These are phyloP conservation scores for Marcusenius ussheri DNA, from an alignment of 2,113 vertebrate genomes.

Conservation along the genomic window DNA sequence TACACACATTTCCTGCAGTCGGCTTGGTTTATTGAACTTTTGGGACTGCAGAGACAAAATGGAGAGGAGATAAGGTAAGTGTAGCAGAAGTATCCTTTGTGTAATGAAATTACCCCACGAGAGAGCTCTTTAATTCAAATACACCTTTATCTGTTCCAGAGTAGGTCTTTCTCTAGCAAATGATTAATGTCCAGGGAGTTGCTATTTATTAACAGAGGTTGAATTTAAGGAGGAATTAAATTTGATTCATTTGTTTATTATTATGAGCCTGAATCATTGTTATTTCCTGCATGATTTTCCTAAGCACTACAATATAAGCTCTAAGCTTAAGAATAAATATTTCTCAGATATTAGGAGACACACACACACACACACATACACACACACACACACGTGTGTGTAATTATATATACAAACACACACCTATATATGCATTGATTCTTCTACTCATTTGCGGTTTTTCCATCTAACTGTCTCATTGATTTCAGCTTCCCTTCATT, in stretches of 20 bases:
- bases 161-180: constrained; percentile 42
- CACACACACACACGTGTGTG: background rate
- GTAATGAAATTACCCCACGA: background rate
- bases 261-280: background rate
- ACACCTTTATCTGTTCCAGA: constrained; percentile 50
- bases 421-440: background rate
- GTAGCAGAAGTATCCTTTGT: background rate
- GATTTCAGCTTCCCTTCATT: background rate
- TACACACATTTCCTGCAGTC: background rate
- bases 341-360: background rate
- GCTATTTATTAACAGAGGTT: constrained; percentile 18
- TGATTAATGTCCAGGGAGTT: constrained; percentile 49
- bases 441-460: background rate
- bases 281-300: background rate
- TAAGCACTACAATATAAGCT: background rate
- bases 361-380: background rate
- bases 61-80: background rate
- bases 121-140: background rate
- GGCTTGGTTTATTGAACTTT: background rate
- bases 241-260: constrained; percentile 4
- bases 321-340: background rate
- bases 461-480: constrained; percentile 5
- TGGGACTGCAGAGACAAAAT: background rate
- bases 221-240: constrained; percentile 25
- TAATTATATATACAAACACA: background rate